These are phyloP conservation scores for Drosophila macrothrix DNA, from an alignment of 2,888 invertebrate species.

Conservation along the genomic window DNA sequence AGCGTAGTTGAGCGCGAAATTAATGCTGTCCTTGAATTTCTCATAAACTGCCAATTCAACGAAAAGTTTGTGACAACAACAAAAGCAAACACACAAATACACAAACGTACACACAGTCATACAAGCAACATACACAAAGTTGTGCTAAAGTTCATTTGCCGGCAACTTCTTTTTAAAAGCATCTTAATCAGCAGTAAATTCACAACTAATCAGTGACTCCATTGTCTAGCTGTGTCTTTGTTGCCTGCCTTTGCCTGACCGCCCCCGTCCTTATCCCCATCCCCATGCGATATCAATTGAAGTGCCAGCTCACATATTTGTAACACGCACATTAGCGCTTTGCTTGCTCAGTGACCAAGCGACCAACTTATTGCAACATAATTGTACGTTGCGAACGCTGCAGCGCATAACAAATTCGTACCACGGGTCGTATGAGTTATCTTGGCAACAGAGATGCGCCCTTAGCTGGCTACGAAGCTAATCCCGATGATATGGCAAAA, in stretches of 20 bases:
- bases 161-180: slow-evolving; percentile 67
- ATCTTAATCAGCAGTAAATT: slow-evolving; percentile 82
- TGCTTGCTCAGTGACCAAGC: slow-evolving; percentile 21
- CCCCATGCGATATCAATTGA: slow-evolving; percentile 22
- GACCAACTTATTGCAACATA: slow-evolving; percentile 74
- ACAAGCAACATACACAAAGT: slow-evolving; percentile 45
- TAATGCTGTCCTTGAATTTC: slow-evolving; percentile 77
- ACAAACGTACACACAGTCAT: slow-evolving; percentile 10
- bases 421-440: slow-evolving; percentile 44
- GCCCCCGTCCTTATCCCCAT: not conserved
- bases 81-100: not conserved
- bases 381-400: slow-evolving; percentile 65
- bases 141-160: slow-evolving; percentile 61
- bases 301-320: slow-evolving; percentile 62
- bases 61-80: slow-evolving; percentile 54
- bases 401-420: slow-evolving; percentile 51
- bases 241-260: not conserved
- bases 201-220: slow-evolving; percentile 78
- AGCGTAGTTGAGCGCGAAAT: slow-evolving; percentile 50
- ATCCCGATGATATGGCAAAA: not conserved
- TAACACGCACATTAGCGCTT: slow-evolving; percentile 47
- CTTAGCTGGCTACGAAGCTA: too few relatives aligned
- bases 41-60: slow-evolving; percentile 78
- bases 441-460: slow-evolving; percentile 17
- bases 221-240: slow-evolving; percentile 62